phyloP scores from a whole-genome alignment of 2,113 vertebrate species.

The Ceyx cyanopectus region DNA sequence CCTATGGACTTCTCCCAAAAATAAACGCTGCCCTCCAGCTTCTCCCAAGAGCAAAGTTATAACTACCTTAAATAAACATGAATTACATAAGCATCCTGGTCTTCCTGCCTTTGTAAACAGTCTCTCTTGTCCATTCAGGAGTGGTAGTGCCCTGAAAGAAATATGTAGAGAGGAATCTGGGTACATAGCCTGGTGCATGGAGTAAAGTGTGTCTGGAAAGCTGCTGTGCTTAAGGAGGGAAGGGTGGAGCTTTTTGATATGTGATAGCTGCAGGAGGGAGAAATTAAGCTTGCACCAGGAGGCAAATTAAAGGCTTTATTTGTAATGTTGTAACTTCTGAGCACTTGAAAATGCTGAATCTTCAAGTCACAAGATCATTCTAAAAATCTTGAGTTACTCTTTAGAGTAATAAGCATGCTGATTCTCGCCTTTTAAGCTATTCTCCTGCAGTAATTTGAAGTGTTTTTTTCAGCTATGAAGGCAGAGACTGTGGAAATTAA shows the following conservation, averaged over 20 bases:
- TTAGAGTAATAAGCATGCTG: background rate
- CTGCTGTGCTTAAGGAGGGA: background rate
- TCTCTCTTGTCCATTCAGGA: background rate
- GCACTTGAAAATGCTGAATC: background rate
- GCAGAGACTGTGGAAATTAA: background rate
- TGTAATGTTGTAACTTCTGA: background rate
- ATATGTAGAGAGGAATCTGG: background rate
- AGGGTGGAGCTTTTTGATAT: background rate
- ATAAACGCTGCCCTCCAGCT: background rate
- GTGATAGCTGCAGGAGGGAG: background rate
- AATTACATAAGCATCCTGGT: background rate
- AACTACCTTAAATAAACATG: background rate
- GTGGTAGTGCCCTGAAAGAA: background rate
- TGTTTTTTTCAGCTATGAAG: background rate
- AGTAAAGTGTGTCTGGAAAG: background rate
- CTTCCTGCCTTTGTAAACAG: background rate
- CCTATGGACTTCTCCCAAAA: background rate
- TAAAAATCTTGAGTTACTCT: background rate
- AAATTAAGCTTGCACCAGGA: background rate
- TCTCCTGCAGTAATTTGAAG: background rate
- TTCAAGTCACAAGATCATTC: background rate
- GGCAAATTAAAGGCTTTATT: background rate
- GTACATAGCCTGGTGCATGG: rapidly evolving
- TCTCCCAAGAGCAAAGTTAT: background rate
- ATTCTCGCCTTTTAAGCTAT: background rate